These are phyloP conservation scores for Eueremaeus valkanovi DNA, from an alignment of 2,888 invertebrate species.

Conservation along the genomic window DNA sequence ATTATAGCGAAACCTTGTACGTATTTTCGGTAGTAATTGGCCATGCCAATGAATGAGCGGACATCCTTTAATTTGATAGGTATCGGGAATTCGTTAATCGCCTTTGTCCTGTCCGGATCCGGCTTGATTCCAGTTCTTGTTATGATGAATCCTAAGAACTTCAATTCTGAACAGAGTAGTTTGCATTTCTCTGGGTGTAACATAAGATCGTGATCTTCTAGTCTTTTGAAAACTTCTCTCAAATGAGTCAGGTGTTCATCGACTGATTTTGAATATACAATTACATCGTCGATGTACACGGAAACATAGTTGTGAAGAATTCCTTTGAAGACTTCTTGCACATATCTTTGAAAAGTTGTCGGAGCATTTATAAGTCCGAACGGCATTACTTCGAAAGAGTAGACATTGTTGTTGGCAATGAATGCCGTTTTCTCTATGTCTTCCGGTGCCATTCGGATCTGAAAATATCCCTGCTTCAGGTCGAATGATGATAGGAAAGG, in stretches of 20 bases:
- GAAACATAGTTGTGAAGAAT: constrained; percentile 30
- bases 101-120: background rate
- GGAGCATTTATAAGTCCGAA: too few relatives aligned
- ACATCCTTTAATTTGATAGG: constrained; percentile 1
- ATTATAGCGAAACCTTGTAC: constrained; percentile 31
- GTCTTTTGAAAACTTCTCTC: constrained; percentile 22
- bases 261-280: background rate
- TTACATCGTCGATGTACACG: constrained; percentile 39
- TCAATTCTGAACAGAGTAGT: constrained; percentile 11
- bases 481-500: constrained; percentile 12
- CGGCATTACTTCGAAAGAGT: constrained; percentile 48
- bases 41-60: constrained; percentile 29
- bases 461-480: constrained; percentile 23
- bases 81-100: constrained; percentile 21
- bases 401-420: constrained; percentile 44
- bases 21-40: constrained; percentile 37
- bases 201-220: background rate
- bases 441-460: constrained; percentile 38
- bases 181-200: constrained; percentile 31
- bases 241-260: constrained; percentile 28
- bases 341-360: constrained; percentile 48
- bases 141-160: constrained; percentile 34
- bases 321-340: constrained; percentile 45
- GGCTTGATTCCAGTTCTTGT: background rate
- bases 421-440: constrained; percentile 48